Base-by-base conservation (phyloP, 2,113 vertebrate species). In the Theristicus caerulescens region DNA sequence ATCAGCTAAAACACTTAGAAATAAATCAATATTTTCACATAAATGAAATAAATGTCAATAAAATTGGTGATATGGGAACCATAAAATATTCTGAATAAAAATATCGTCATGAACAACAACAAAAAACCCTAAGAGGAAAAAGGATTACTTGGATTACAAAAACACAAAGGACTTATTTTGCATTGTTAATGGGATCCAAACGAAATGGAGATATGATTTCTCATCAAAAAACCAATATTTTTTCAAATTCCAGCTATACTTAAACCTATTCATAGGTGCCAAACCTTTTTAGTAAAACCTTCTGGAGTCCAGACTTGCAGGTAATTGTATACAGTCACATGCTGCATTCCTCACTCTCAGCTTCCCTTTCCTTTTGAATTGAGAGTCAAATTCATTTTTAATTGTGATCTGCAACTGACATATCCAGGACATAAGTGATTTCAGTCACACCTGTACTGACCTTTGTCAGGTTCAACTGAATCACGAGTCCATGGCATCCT, bases 381-480 rank as follows among this genome's bases (percentile, higher is more conserved):
- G 11, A 52, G 9, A 82, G 17, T 38, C 11, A 87, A 79, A 82
- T 36, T 52, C 4, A 34, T 58, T 93, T 74, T 87, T 36, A 62
- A 27, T 54, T 76, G 11, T 90, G 17, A 49, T 38, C 64, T 77
- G 8, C 51, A 92, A 26, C 32, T 83, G 32, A 70, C 6, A 62
- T 58, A 42, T 51, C 26, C n/a, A 88, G 38, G 29, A 74, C 26
- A 36, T 6, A 58, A 77, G 10, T 57, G 24, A 86, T 88, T 88
- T 85, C 38, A 74, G 44, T 51, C 72, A 59, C 32, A 85, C 26
- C 24, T 79, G 20, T 34, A 40, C 9, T 70, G 42, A 78, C 38
- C 21, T 84, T 52, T 70, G 18, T 19, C 0, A 0, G 7, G 55
- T 86, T 87, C n/a, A 83, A 34, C 4, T 1, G 1, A 82, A 64